Conservation (phyloP, 2,888 invertebrate genomes). For the Minunthozetes semirufus region DNA sequence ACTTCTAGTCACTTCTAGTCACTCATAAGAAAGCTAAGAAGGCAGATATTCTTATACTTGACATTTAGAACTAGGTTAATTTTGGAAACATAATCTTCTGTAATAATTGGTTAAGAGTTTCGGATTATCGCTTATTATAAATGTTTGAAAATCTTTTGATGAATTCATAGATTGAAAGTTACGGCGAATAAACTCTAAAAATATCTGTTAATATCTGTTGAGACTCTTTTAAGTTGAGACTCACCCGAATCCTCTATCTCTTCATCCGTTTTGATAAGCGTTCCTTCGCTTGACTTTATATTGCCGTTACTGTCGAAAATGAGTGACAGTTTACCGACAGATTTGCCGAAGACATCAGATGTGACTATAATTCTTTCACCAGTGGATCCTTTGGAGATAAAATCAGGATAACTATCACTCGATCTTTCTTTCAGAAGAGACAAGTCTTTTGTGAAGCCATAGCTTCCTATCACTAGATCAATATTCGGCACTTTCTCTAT, state of each 20-base stretch:
- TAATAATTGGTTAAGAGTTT: no score
- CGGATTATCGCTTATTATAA: no score
- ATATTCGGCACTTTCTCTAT: neutral
- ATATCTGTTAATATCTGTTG: neutral
- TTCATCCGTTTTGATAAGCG: neutral
- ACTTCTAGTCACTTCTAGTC: no score
- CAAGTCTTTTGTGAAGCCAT: neutral
- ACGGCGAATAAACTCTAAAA: neutral
- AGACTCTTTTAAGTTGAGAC: neutral
- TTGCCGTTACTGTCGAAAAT: neutral
- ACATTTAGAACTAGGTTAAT: no score
- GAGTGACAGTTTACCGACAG: neutral
- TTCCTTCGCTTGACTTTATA: conserved; percentile 3
- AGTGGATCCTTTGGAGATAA: neutral
- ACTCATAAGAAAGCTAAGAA: no score
- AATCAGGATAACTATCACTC: neutral
- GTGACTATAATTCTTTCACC: neutral
- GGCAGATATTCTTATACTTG: no score
- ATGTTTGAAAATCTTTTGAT: no score
- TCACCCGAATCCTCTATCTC: neutral
- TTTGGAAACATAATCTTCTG: no score
- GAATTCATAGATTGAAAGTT: no score
- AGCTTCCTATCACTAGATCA: neutral
- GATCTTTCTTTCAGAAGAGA: neutral
- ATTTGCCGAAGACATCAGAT: neutral